Percentiles rank a stretch among this genome's conserved stretches.
phyloP scores from a whole-genome alignment of 2,113 vertebrate genomes.

The Noturus placidus region DNA sequence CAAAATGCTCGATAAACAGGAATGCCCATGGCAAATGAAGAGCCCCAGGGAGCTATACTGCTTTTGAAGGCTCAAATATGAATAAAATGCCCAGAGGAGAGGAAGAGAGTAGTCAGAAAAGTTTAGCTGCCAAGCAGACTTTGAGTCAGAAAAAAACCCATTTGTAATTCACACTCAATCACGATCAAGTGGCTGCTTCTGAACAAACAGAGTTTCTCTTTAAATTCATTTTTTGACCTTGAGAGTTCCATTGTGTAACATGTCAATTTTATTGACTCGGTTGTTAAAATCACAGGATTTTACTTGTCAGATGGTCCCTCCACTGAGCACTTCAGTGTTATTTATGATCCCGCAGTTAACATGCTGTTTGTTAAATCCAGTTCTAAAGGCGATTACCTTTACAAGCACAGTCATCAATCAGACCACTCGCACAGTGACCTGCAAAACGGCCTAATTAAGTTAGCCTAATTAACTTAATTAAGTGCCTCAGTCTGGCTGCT shows the following conservation, averaged over 20 bases:
- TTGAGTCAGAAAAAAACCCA: background rate
- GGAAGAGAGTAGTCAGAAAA: background rate
- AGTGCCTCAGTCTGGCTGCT: constrained; percentile 80
- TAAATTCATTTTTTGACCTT: constrained; percentile 53
- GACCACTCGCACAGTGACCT: constrained; percentile 78
- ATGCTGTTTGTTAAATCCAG: constrained; percentile 71
- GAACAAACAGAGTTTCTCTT: constrained; percentile 35
- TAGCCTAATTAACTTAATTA: constrained; percentile 89
- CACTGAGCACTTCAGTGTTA: constrained; percentile 22
- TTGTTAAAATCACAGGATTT: constrained; percentile 17
- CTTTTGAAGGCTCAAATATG: constrained; percentile 1
- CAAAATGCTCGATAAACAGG: constrained; percentile 54
- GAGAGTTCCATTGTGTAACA: constrained; percentile 6
- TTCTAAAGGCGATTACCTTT: constrained; percentile 81
- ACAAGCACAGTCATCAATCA: constrained; percentile 80
- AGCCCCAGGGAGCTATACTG: background rate
- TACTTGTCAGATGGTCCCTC: background rate
- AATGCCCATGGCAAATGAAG: background rate
- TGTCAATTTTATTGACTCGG: background rate
- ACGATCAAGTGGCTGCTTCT: background rate
- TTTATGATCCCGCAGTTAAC: constrained; percentile 61
- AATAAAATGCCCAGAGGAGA: background rate
- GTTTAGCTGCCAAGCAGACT: constrained; percentile 2
- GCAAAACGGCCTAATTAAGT: constrained; percentile 85
- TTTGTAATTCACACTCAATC: background rate